Base-by-base conservation (phyloP, 2,888 invertebrate species). In the Syrphus vitripennis region DNA sequence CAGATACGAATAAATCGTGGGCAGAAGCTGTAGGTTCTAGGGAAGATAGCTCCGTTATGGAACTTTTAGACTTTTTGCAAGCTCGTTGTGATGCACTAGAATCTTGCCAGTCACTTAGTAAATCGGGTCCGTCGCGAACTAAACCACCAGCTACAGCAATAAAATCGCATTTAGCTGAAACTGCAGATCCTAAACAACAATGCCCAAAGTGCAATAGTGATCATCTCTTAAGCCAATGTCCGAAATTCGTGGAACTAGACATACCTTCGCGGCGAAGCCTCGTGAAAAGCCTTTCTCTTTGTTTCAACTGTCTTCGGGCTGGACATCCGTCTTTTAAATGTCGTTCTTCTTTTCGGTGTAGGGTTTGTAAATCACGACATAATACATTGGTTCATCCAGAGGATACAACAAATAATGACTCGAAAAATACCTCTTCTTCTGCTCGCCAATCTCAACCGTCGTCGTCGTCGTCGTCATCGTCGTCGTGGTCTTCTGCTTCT, bases 301-400 rank as follows among this genome's bases (percentile, higher is more conserved):
- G 75, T 42, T 75, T 75, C 10, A 65, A 65, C 16, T 75, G 75
- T 21, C 45, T n/a, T n/a, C n/a, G n/a, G n/a, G n/a, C n/a, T n/a
- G n/a, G n/a, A n/a, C n/a, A n/a, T n/a, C n/a, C n/a, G n/a, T n/a
- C n/a, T n/a, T n/a, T n/a, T n/a, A n/a, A n/a, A n/a, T n/a, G n/a
- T n/a, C n/a, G n/a, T n/a, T 75, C 72, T 12, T 42, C 53, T 1
- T 42, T n/a, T 42, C 16, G 42, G 16, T 65, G 63, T 34, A 5
- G 45, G n/a, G 31, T 34, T 9, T 63, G 50, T 31, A 34, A 63
- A 26, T 37, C 40, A 19, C 40, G 26, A 19, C 63, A 75, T 42
- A 63, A 75, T 40, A 40, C 74, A 5, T n/a, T 65, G n/a, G 55
- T 65, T n/a, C 63, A 75, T 57, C 40, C 57, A 9, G 26, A 45